Conservation (phyloP, 2,113 vertebrate species). For the Sapayoa aenigma region DNA sequence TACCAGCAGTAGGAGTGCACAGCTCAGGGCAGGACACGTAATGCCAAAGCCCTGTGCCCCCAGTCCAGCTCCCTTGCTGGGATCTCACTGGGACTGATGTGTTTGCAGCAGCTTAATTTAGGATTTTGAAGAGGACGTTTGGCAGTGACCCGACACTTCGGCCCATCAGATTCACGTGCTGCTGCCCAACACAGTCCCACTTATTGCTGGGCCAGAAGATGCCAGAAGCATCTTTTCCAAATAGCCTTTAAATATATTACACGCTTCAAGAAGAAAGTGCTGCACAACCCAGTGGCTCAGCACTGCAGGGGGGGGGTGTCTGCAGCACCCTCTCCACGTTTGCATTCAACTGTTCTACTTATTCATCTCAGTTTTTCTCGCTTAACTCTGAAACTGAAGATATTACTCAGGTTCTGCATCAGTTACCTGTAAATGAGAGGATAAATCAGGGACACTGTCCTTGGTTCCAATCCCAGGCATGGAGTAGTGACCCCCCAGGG, state of each 20-base stretch:
- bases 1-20: neutral
- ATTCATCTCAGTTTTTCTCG: neutral
- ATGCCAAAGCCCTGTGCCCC: rapidly evolving
- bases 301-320: rapidly evolving
- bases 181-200: neutral
- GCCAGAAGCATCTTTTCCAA: neutral
- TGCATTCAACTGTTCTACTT: neutral
- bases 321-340: neutral
- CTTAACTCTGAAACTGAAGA: neutral
- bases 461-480: rapidly evolving
- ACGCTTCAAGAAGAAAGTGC: neutral
- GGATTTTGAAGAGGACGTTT: neutral
- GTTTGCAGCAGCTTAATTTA: neutral
- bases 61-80: neutral
- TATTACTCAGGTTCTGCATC: neutral
- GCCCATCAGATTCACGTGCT: neutral
- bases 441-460: rapidly evolving
- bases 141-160: neutral
- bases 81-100: rapidly evolving
- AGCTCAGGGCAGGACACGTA: neutral
- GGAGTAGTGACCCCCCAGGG: rapidly evolving
- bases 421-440: neutral
- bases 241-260: neutral
- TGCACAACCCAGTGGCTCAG: neutral
- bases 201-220: neutral